Conservation (phyloP, 1,140 invertebrate genomes). For the Drosophila sturtevanti region DNA sequence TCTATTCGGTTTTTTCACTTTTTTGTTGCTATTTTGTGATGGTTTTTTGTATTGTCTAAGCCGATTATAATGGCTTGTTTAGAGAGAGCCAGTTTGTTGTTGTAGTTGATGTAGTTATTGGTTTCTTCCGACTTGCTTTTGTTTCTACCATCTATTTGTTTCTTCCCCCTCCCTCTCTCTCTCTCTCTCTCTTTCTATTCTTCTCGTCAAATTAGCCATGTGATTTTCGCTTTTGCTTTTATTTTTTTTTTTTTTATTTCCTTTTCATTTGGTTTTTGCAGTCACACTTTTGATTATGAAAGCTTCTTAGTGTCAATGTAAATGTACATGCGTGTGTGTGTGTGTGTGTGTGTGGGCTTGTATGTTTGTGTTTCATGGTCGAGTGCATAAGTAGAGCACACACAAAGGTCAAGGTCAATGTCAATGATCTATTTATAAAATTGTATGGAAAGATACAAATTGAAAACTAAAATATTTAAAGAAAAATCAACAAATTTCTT, state of each 20-base stretch:
- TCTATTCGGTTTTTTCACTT: no score
- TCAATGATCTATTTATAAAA: constrained; percentile 21
- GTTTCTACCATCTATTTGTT: neutral
- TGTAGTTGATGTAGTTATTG: constrained; percentile 17
- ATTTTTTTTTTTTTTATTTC: constrained; percentile 21
- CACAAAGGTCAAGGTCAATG: constrained; percentile 63
- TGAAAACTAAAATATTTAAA: neutral
- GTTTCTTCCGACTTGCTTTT: constrained; percentile 21
- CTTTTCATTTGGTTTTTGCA: constrained; percentile 46
- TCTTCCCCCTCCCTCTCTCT: no score
- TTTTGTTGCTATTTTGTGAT: no score
- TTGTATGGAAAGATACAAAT: constrained; percentile 1
- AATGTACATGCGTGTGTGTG: neutral
- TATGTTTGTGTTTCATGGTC: constrained; percentile 16
- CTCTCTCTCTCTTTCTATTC: neutral
- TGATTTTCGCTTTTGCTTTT: constrained; percentile 39
- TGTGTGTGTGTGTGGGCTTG: constrained; percentile 5
- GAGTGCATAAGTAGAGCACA: constrained; percentile 51
- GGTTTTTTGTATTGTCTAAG: constrained; percentile 29
- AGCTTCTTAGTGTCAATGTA: constrained; percentile 34
- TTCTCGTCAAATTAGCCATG: constrained; percentile 29
- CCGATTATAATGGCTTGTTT: constrained; percentile 65
- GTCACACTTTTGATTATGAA: constrained; percentile 54
- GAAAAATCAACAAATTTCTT: no score
- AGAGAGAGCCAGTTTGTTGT: neutral